Evolutionary conservation across 2,797 vertebrate species (phyloP).

Genomic region (Cynodonichthys magdalenae): DNA sequence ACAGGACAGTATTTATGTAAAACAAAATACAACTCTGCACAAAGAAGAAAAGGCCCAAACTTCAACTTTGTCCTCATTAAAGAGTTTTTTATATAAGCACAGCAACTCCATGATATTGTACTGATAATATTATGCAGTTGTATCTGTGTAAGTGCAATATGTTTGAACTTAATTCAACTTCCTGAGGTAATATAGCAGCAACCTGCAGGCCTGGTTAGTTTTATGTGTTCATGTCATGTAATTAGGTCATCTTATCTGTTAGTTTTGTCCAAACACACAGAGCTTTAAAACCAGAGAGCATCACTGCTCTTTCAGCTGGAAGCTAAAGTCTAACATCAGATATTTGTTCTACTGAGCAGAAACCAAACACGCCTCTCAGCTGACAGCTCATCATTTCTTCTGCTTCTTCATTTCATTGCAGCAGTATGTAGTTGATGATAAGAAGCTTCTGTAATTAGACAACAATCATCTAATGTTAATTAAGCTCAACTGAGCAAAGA

Average conservation of each 20-base stretch:
- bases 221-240: conserved; percentile 12
- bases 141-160: not conserved
- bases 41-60: not conserved
- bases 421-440: not conserved
- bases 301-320: conserved; percentile 12
- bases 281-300: conserved; percentile 7
- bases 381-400: not conserved
- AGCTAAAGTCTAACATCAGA: conserved; percentile 24
- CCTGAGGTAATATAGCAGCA: conserved; percentile 21
- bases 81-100: not conserved
- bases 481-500: no score
- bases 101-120: no score
- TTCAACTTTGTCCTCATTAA: not conserved
- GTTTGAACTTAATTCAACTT: conserved; percentile 9
- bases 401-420: not conserved
- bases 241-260: conserved; percentile 20
- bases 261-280: conserved; percentile 11
- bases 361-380: not conserved
- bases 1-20: no score
- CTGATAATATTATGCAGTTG: not conserved
- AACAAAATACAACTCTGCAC: no score
- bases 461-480: no score
- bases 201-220: not conserved
- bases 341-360: conserved; percentile 31
- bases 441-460: no score